Percentiles rank a stretch among this genome's conserved stretches.
phyloP scores from a whole-genome alignment of 2,113 vertebrate species.

The Muntiacus muntjak region DNA sequence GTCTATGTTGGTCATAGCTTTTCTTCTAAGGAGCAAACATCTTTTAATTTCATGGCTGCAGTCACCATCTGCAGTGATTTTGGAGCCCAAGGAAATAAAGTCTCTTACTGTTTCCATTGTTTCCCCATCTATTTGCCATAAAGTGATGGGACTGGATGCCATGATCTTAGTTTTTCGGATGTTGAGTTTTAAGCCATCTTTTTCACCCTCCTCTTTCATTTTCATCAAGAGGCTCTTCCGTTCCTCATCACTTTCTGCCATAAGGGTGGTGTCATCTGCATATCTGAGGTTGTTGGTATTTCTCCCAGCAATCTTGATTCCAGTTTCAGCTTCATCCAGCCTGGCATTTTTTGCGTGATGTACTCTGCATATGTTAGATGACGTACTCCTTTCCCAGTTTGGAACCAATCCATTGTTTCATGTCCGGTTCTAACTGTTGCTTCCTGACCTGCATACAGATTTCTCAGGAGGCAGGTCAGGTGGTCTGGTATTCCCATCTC shows the following conservation, averaged over 20 bases:
- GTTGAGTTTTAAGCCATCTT: not conserved
- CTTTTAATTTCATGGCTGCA: not conserved
- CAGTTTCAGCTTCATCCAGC: not conserved
- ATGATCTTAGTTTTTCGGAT: not conserved
- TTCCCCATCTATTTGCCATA: not conserved
- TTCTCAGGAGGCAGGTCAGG: not conserved
- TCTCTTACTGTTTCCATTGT: not conserved
- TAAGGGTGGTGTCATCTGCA: not conserved
- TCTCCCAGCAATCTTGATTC: not conserved
- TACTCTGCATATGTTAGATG: not conserved
- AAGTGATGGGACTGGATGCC: not conserved
- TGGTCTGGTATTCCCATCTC: not conserved
- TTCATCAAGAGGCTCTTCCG: not conserved
- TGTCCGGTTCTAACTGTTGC: not conserved
- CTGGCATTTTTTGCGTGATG: rapidly evolving
- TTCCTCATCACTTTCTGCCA: not conserved
- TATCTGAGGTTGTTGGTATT: not conserved
- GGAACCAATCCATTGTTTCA: not conserved
- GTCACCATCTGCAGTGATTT: not conserved
- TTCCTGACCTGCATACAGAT: not conserved
- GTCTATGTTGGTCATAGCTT: not conserved
- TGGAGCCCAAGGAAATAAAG: not conserved
- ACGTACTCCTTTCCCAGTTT: rapidly evolving
- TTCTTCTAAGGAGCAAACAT: not conserved
- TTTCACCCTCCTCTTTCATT: not conserved